A percentile compares a stretch with the other conserved stretches of the same genome.
Evolutionary conservation across 2,113 vertebrate species (phyloP).

Genomic region (Pogonocichla stellata): DNA sequence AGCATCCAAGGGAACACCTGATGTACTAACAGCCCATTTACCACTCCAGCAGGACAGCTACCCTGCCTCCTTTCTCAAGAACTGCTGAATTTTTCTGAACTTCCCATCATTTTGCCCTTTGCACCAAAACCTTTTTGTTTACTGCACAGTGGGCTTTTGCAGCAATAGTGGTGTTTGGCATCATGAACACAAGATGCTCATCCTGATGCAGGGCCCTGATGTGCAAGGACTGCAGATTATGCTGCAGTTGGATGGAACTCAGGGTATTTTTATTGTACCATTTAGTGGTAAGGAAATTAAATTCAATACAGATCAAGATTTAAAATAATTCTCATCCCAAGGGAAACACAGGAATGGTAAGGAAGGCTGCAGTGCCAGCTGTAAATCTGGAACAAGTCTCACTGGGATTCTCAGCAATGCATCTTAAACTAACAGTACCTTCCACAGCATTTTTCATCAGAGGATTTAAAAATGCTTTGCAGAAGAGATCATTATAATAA

Average conservation of each 20-base stretch:
- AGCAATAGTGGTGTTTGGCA: not conserved
- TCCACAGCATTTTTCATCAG: not conserved
- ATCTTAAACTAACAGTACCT: not conserved
- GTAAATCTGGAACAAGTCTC: not conserved
- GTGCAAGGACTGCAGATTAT: not conserved
- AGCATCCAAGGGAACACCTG: not conserved
- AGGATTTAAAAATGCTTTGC: not conserved
- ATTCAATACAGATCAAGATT: not conserved
- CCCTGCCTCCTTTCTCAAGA: not conserved
- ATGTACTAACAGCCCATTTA: not conserved
- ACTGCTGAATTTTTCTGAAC: not conserved
- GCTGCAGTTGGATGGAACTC: not conserved
- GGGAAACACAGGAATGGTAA: not conserved
- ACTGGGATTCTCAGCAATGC: not conserved
- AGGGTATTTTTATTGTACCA: not conserved
- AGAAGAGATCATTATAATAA: not conserved
- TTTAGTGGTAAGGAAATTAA: not conserved
- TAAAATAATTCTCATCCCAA: not conserved
- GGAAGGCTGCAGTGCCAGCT: not conserved
- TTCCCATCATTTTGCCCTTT: not conserved
- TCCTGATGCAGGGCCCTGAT: not conserved
- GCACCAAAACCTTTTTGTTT: not conserved
- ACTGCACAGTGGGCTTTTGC: not conserved
- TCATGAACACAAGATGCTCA: not conserved
- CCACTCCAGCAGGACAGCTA: not conserved